These are phyloP conservation scores for Erithacus rubecula DNA, from an alignment of 2,797 vertebrate species.

Conservation along the genomic window DNA sequence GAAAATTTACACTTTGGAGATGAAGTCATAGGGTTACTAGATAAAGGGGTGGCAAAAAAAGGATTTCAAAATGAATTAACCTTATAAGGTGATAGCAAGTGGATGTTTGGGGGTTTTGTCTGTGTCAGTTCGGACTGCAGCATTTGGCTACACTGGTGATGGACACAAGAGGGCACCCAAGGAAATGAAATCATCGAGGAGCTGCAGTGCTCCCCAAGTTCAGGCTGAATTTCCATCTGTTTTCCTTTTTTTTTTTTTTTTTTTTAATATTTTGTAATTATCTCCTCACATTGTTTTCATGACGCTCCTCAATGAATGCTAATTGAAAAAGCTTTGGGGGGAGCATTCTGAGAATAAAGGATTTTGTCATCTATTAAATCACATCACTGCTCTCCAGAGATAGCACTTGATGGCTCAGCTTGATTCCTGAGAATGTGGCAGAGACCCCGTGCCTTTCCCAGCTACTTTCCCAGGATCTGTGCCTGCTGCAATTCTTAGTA, in stretches of 20 bases:
- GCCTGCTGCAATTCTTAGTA: neutral
- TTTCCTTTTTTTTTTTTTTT: neutral
- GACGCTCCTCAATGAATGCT: neutral
- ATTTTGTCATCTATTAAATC: neutral
- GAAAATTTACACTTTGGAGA: neutral
- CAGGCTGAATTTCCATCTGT: neutral
- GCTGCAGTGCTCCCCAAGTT: neutral
- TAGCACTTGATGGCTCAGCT: neutral
- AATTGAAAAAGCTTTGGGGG: neutral
- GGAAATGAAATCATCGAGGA: conserved; percentile 18
- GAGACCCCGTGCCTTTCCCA: neutral
- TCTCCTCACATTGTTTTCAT: neutral
- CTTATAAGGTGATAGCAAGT: conserved; percentile 1
- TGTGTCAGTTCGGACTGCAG: neutral
- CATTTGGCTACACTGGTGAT: neutral
- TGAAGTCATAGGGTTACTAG: neutral
- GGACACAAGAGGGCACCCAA: conserved; percentile 49
- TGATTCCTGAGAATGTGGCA: neutral
- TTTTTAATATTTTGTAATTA: neutral
- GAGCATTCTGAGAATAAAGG: neutral
- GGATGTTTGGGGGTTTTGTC: neutral
- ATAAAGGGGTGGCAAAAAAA: neutral
- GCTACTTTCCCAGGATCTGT: neutral
- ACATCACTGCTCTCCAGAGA: neutral
- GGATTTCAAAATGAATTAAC: neutral